phyloP scores from a whole-genome alignment of 2,113 vertebrate species.

The Heterochromis multidens region DNA sequence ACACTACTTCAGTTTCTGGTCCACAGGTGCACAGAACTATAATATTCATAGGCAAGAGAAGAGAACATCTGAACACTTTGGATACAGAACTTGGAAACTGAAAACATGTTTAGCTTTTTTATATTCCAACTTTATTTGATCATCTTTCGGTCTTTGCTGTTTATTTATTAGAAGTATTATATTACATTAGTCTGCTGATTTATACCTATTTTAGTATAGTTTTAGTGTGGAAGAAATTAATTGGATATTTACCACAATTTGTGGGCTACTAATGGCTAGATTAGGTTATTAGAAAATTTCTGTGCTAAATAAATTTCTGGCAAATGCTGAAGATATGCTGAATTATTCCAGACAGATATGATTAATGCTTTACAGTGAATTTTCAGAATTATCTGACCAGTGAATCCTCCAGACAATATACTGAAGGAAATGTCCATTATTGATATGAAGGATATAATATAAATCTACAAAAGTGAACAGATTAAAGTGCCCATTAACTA shows the following conservation, averaged over 20 bases:
- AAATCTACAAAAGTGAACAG: background rate
- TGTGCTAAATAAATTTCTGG: background rate
- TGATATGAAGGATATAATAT: background rate
- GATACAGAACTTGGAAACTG: no score
- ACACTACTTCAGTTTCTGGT: background rate
- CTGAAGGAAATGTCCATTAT: background rate
- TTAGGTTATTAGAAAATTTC: background rate
- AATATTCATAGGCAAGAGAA: background rate
- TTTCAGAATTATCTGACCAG: background rate
- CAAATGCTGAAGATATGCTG: background rate
- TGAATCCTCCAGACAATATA: background rate
- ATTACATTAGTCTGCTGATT: background rate
- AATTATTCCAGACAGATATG: background rate
- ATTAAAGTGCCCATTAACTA: background rate
- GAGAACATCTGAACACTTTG: background rate
- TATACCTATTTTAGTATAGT: background rate
- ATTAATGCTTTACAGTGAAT: background rate
- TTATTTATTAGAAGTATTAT: background rate
- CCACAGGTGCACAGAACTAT: background rate
- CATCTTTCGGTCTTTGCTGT: background rate
- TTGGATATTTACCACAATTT: background rate
- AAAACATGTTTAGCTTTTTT: background rate
- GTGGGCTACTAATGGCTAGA: background rate
- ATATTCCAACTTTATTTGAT: fast-evolving
- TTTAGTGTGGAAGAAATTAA: background rate